A percentile compares a stretch with the other conserved stretches of the same genome.
These are phyloP conservation scores for Theodoxus fluviatilis DNA, from an alignment of 2,888 invertebrate genomes.

Conservation along the genomic window DNA sequence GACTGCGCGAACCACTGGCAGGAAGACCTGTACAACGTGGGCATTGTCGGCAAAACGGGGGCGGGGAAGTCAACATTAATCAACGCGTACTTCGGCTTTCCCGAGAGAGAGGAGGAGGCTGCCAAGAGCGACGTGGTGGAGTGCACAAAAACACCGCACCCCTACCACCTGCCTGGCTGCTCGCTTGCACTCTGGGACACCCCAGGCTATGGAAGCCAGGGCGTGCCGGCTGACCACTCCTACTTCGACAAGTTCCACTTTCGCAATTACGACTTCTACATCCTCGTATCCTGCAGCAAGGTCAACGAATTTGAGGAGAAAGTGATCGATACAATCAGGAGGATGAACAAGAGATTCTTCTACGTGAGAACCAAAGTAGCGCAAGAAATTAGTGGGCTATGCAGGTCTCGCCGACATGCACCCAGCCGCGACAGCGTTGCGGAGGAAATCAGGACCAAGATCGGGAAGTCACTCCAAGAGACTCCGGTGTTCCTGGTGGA, in stretches of 20 bases:
- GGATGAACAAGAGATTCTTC: slow-evolving; percentile 19
- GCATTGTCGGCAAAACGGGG: slow-evolving; percentile 30
- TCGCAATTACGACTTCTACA: slow-evolving; percentile 25
- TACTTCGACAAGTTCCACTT: slow-evolving; percentile 30
- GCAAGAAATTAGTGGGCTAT: neutral
- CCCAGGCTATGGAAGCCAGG: slow-evolving; percentile 31
- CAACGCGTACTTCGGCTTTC: slow-evolving; percentile 26
- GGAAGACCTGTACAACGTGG: slow-evolving; percentile 18
- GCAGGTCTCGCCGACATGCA: slow-evolving; percentile 11
- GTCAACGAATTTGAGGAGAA: slow-evolving; percentile 13
- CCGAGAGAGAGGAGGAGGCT: slow-evolving; percentile 16
- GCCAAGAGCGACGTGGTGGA: slow-evolving; percentile 28
- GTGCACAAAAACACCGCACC: slow-evolving; percentile 19
- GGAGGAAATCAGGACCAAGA: neutral
- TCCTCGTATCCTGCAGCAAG: slow-evolving; percentile 25
- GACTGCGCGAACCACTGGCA: too few species aligned
- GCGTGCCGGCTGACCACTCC: slow-evolving; percentile 20
- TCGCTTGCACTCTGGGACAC: slow-evolving; percentile 32
- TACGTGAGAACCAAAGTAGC: slow-evolving; percentile 24
- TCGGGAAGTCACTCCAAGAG: neutral
- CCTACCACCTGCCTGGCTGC: slow-evolving; percentile 22
- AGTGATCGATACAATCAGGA: slow-evolving; percentile 17
- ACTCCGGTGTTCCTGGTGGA: slow-evolving; percentile 22
- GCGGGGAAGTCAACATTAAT: slow-evolving; percentile 32
- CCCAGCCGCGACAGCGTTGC: slow-evolving; percentile 13